Conservation (phyloP, 2,113 vertebrate species). For the Gasterosteus aculeatus region DNA sequence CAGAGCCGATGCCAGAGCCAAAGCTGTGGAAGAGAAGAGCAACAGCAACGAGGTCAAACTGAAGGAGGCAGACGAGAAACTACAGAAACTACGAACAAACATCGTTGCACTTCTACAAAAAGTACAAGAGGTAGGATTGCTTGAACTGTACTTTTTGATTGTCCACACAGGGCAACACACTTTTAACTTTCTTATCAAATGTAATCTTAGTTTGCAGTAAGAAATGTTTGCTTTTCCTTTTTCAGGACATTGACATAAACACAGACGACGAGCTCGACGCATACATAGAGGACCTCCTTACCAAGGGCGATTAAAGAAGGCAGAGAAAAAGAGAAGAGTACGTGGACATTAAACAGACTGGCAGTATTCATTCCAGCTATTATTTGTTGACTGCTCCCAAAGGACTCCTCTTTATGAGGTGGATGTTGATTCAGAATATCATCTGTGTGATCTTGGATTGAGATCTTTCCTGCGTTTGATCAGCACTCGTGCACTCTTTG, state of each 20-base stretch:
- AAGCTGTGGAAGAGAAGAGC: constrained; percentile 91
- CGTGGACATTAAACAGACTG: constrained; percentile 31
- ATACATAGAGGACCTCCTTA: constrained; percentile 97
- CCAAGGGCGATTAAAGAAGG: constrained; percentile 88
- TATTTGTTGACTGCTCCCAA: background rate
- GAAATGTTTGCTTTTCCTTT: constrained; percentile 19
- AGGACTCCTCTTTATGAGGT: constrained; percentile 32
- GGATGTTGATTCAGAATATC: constrained; percentile 32
- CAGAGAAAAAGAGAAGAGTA: constrained; percentile 10
- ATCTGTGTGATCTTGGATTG: constrained; percentile 32
- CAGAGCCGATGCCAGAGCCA: constrained; percentile 89
- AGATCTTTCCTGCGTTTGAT: constrained; percentile 5
- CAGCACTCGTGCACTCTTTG: constrained; percentile 6
- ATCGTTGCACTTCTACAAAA: constrained; percentile 96
- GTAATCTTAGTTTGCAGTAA: background rate
- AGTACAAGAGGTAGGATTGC: constrained; percentile 91
- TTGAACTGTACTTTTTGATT: background rate
- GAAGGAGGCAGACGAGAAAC: constrained; percentile 91
- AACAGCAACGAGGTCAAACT: constrained; percentile 86
- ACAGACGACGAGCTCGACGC: constrained; percentile 97
- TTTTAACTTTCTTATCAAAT: background rate
- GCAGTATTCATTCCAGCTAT: constrained; percentile 21
- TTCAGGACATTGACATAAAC: constrained; percentile 97
- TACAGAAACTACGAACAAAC: constrained; percentile 95
- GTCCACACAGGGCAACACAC: background rate